Evolutionary conservation across 2,888 invertebrate species (phyloP).

Genomic region (Sarcophaga rosellei): DNA sequence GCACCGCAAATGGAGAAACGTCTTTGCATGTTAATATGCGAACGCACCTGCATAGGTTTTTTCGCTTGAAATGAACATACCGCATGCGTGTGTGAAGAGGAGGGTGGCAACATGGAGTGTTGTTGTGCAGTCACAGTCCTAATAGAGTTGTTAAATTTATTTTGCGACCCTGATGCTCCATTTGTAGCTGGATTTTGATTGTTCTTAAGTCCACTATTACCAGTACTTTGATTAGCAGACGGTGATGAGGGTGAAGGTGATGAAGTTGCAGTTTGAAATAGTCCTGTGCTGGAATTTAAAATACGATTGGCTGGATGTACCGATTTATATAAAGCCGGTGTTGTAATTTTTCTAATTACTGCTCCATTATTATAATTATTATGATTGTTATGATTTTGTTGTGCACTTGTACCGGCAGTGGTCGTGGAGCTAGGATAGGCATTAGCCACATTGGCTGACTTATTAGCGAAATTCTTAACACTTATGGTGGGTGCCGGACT

Average conservation of each 20-base stretch:
- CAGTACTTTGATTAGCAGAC: neutral
- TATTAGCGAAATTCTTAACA: neutral
- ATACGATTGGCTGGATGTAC: slow-evolving; percentile 39
- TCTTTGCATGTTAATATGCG: slow-evolving; percentile 25
- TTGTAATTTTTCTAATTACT: neutral
- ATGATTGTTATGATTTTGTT: too few relatives aligned
- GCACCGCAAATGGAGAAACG: slow-evolving; percentile 60
- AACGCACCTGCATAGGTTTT: neutral
- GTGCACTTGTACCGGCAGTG: too few relatives aligned
- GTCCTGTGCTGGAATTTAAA: slow-evolving; percentile 33
- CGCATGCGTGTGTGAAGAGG: neutral
- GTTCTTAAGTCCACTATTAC: neutral
- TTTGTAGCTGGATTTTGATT: neutral
- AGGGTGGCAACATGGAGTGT: slow-evolving; percentile 47
- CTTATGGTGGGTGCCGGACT: neutral
- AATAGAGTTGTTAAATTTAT: neutral
- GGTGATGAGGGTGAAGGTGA: neutral
- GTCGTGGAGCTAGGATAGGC: neutral
- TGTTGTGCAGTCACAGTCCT: neutral
- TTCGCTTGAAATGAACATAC: neutral
- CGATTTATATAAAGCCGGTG: neutral
- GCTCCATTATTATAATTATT: neutral
- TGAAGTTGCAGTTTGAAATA: slow-evolving; percentile 30
- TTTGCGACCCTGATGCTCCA: too few relatives aligned
- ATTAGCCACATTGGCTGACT: neutral